Conservation (phyloP, 2,113 vertebrate genomes). For the Trichomycterus rosablanca region DNA sequence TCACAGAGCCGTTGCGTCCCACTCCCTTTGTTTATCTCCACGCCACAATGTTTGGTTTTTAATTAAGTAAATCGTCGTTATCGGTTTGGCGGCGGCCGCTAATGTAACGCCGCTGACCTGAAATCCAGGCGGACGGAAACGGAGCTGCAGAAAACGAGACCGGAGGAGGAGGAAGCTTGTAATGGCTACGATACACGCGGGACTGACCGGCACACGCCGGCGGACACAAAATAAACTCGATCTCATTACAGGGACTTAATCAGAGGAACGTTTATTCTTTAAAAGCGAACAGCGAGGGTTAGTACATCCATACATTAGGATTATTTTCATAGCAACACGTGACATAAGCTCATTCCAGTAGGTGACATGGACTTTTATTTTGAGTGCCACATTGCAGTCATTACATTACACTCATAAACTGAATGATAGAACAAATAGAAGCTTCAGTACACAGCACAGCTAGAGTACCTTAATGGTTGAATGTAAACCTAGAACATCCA, state of each 20-base stretch:
- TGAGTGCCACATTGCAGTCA: too few species aligned
- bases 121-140: constrained; percentile 50
- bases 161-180: constrained; percentile 18
- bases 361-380: too few species aligned
- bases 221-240: constrained; percentile 8
- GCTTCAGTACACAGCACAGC: too few species aligned
- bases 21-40: constrained; percentile 66
- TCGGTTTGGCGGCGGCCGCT: constrained; percentile 64
- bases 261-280: constrained; percentile 21
- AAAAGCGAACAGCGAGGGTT: constrained; percentile 11
- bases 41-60: constrained; percentile 71
- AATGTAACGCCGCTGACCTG: constrained; percentile 58
- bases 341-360: too few species aligned
- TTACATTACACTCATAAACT: too few species aligned
- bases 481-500: too few species aligned
- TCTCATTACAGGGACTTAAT: constrained; percentile 23
- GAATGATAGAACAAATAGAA: too few species aligned
- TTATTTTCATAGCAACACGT: too few species aligned
- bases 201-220: constrained; percentile 1
- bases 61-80: constrained; percentile 70
- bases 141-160: background rate
- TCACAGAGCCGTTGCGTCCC: constrained; percentile 59
- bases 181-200: constrained; percentile 25
- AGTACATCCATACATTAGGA: too few species aligned
- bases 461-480: too few species aligned